Conservation (phyloP, 2,888 invertebrate genomes). For the Adelphocoris suturalis region DNA sequence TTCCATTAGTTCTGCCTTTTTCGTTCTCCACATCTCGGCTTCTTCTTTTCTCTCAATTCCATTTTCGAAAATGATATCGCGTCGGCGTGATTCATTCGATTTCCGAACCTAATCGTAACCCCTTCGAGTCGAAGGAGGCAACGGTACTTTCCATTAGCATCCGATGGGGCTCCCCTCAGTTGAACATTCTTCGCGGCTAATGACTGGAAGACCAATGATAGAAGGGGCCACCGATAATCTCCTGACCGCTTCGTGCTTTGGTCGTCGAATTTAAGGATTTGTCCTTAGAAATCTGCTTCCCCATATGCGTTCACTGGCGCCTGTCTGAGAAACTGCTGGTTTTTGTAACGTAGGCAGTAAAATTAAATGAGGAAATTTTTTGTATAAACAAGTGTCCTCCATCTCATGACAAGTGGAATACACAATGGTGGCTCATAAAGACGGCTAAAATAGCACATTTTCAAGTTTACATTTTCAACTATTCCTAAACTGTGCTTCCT, state of each 20-base stretch:
- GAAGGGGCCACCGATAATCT: slow-evolving; percentile 8
- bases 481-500: no score
- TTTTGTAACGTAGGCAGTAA: no score
- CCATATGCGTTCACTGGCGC: no score
- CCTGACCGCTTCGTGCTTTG: not conserved
- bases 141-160: slow-evolving; percentile 39
- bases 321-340: no score
- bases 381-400: no score
- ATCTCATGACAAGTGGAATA: no score
- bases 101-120: slow-evolving; percentile 28
- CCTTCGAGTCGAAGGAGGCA: not conserved
- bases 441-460: no score
- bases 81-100: slow-evolving; percentile 14
- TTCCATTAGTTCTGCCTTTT: not conserved
- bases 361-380: no score
- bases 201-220: slow-evolving; percentile 23
- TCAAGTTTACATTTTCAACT: no score
- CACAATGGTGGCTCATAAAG: no score
- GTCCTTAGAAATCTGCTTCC: no score
- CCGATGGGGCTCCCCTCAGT: not conserved
- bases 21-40: not conserved
- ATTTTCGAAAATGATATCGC: slow-evolving; percentile 39
- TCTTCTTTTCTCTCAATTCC: slow-evolving; percentile 17
- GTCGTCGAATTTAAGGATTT: not conserved
- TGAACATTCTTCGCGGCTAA: slow-evolving; percentile 22